phyloP scores from a whole-genome alignment of 2,113 vertebrate genomes.

The Myodes glareolus region DNA sequence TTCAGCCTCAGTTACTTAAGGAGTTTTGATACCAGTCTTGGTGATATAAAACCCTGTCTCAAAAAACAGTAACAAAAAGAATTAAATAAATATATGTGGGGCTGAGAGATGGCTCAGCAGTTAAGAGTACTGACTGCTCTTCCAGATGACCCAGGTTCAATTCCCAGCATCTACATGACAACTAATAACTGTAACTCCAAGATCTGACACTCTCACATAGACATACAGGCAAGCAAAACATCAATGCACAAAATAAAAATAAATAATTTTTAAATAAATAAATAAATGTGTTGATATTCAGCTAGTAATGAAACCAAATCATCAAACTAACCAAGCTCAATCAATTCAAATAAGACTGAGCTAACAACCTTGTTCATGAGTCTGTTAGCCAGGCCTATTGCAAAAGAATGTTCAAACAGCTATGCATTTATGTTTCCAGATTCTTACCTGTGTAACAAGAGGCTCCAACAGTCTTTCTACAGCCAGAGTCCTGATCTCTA shows the following conservation, averaged over 20 bases:
- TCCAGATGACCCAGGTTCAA: not conserved
- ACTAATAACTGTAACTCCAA: not conserved
- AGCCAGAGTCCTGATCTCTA: conserved; percentile 97
- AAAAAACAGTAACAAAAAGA: not conserved
- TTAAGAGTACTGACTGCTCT: not conserved
- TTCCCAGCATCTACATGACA: not conserved
- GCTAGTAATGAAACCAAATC: not conserved
- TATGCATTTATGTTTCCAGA: not conserved
- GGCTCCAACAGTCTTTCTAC: conserved; percentile 97
- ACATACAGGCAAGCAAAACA: not conserved
- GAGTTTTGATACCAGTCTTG: not conserved
- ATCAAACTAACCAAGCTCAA: conserved; percentile 44
- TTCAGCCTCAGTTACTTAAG: not conserved
- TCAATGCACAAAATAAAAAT: not conserved
- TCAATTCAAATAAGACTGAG: conserved; percentile 40
- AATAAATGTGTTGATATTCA: not conserved
- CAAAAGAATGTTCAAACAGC: conserved; percentile 36
- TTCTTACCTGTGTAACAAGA: conserved; percentile 95
- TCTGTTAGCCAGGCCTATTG: not conserved
- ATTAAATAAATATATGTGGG: not conserved
- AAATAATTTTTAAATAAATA: not conserved
- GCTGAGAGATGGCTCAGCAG: not conserved
- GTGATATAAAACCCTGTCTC: not conserved
- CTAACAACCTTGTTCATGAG: not conserved
- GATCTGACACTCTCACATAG: not conserved